These are phyloP conservation scores for Pogonocherus hispidulus DNA, from an alignment of 2,888 invertebrate species.

Conservation along the genomic window DNA sequence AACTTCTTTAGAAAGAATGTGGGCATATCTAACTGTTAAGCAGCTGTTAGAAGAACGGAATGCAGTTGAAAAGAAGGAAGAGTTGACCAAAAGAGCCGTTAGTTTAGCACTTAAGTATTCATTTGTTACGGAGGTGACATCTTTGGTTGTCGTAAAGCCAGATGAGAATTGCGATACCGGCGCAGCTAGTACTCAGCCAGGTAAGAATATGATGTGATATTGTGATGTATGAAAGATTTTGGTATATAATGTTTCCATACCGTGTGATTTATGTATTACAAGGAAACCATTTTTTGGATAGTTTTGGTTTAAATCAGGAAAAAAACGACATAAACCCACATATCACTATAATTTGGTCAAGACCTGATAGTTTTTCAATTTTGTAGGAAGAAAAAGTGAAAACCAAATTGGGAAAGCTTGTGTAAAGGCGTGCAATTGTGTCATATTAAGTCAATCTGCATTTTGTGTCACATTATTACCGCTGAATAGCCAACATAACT, in stretches of 20 bases:
- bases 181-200: background rate
- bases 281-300: background rate
- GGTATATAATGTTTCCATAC: background rate
- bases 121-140: conserved; percentile 78
- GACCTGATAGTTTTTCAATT: too few relatives aligned
- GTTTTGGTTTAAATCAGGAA: background rate
- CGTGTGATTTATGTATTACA: background rate
- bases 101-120: conserved; percentile 71
- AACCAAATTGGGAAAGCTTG: too few relatives aligned
- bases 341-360: too few relatives aligned
- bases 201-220: too few relatives aligned
- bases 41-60: conserved; percentile 51
- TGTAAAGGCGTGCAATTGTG: too few relatives aligned
- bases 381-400: too few relatives aligned
- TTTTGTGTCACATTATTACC: too few relatives aligned
- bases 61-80: conserved; percentile 26
- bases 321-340: too few relatives aligned
- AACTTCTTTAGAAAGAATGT: conserved; percentile 66
- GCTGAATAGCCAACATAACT: too few relatives aligned
- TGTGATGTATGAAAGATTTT: background rate
- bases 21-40: conserved; percentile 77
- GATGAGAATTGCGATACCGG: background rate
- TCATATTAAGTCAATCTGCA: too few relatives aligned
- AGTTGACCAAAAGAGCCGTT: conserved; percentile 71
- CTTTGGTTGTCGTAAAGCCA: conserved; percentile 71